These are phyloP conservation scores for Torymus texanus DNA, from an alignment of 2,888 invertebrate species.

Conservation along the genomic window DNA sequence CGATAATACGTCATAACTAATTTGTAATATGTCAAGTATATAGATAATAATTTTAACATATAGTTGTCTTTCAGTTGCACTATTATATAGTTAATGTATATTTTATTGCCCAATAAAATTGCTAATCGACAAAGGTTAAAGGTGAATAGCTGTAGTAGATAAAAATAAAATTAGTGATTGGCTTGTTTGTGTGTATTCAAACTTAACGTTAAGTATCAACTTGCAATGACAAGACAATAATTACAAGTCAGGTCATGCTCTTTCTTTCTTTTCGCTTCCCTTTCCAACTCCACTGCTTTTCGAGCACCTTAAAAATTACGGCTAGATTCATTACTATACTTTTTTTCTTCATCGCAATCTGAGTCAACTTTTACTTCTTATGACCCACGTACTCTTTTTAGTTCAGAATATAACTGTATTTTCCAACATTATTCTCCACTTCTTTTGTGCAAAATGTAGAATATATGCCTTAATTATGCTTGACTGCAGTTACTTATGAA, in stretches of 20 bases:
- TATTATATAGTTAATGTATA: no score
- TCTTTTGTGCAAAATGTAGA: no score
- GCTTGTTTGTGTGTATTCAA: constrained; percentile 24
- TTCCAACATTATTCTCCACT: no score
- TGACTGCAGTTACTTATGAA: neutral
- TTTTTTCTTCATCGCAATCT: constrained; percentile 16
- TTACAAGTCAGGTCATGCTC: constrained; percentile 21
- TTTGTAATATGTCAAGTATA: no score
- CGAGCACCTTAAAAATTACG: constrained; percentile 10
- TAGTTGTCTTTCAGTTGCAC: no score
- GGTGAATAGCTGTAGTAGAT: constrained; percentile 12
- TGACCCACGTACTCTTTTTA: constrained; percentile 8
- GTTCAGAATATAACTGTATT: no score
- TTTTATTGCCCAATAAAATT: no score
- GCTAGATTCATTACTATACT: constrained; percentile 7
- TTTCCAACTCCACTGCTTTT: constrained; percentile 14
- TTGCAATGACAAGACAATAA: constrained; percentile 2
- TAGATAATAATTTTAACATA: no score
- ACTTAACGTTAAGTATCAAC: constrained; percentile 9
- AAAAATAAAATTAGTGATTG: constrained; percentile 27
- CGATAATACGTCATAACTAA: no score
- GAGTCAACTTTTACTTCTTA: constrained; percentile 48
- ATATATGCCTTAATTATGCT: neutral
- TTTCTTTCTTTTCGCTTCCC: constrained; percentile 7
- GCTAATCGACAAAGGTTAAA: constrained; percentile 1